Evolutionary conservation across 92 coral and sea anemone genomes (phyloP).

Genomic region (Ricordea florida): DNA sequence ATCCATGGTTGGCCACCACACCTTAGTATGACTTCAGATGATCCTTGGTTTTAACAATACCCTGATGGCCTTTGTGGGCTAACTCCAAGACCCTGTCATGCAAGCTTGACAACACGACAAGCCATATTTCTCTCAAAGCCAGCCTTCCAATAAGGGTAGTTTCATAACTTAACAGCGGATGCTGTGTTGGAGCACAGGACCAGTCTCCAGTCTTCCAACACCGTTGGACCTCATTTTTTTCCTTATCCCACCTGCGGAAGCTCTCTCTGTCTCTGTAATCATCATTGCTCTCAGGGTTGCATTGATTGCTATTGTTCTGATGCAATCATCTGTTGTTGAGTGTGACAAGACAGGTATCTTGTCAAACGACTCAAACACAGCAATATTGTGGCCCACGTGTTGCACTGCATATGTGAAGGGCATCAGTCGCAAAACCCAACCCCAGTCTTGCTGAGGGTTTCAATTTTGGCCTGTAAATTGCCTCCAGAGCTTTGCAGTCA

Average conservation of each 20-base stretch:
- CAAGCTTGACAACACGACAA: not conserved
- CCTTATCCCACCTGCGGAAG: conserved; percentile 23
- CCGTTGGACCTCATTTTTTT: not conserved
- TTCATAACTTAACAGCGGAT: too few species aligned
- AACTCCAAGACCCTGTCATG: not conserved
- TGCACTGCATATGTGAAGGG: not conserved
- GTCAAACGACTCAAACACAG: conserved; percentile 10
- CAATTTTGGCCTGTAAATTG: not conserved
- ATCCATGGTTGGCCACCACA: not conserved
- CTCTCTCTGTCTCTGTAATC: conserved; percentile 31
- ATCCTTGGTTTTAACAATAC: not conserved
- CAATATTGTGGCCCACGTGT: not conserved
- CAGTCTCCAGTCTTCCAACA: conserved; percentile 1
- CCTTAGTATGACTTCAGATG: not conserved
- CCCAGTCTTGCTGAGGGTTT: not conserved
- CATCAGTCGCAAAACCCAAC: too few species aligned
- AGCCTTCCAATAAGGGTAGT: too few species aligned
- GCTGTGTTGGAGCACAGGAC: too few species aligned
- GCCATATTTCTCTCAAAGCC: conserved; percentile 20
- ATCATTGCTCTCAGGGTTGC: too few species aligned
- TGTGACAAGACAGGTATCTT: not conserved
- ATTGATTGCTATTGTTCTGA: conserved; percentile 15
- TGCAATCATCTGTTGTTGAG: not conserved
- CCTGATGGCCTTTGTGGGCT: conserved; percentile 1
- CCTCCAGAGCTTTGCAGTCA: conserved; percentile 20